Conservation (phyloP, 2,113 vertebrate species). For the Narcine bancroftii region DNA sequence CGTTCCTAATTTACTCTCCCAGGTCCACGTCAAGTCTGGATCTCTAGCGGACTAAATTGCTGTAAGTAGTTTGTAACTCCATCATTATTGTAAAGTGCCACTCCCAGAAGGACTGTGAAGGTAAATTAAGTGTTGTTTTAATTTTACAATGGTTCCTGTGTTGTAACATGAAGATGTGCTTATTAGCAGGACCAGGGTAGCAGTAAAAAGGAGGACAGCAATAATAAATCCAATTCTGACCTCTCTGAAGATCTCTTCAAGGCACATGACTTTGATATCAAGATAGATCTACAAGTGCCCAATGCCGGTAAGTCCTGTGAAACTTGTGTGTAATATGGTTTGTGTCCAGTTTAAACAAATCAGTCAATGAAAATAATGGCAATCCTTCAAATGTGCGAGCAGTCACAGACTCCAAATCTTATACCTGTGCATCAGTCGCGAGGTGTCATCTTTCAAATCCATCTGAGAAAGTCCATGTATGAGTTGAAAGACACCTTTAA, state of each 20-base stretch:
- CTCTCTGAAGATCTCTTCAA: slow-evolving; percentile 98
- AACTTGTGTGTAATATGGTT: neutral
- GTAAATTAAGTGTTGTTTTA: no score
- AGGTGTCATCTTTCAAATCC: neutral
- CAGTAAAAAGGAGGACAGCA: slow-evolving; percentile 80
- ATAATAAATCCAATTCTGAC: slow-evolving; percentile 82
- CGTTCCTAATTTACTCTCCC: no score
- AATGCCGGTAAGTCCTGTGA: slow-evolving; percentile 74
- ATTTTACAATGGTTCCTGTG: neutral
- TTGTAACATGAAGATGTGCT: neutral
- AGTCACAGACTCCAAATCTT: neutral
- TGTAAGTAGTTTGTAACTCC: neutral
- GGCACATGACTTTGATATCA: slow-evolving; percentile 97
- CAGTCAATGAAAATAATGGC: neutral
- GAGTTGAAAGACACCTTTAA: neutral
- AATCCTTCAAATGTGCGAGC: neutral
- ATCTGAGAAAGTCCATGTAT: neutral
- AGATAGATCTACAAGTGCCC: slow-evolving; percentile 97
- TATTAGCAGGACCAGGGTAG: slow-evolving; percentile 62
- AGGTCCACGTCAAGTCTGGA: neutral
- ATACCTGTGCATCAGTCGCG: no score
- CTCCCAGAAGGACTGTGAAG: neutral
- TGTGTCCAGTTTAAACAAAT: neutral
- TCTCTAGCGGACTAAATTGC: neutral
- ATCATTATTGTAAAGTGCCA: neutral